Evolutionary conservation across 2,113 vertebrate genomes (phyloP), one percentile per base, ranked within the genome.

Genomic region (Limnothrissa miodon): DNA sequence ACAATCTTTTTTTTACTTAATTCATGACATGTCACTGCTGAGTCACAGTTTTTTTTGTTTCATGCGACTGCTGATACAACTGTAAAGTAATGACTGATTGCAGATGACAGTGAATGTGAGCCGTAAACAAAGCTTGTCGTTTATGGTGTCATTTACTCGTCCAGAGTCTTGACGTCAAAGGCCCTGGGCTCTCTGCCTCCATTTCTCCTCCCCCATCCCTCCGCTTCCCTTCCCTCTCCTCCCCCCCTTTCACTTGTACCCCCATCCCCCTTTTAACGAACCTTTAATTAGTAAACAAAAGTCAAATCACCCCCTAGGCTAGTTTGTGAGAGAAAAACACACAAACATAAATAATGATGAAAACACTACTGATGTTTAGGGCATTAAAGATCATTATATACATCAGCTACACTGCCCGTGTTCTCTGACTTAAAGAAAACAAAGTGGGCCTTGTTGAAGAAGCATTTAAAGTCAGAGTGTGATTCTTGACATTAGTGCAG

Each of bases 251-350:
- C 23, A 13, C 23, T 1, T 21, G 9, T 17, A 9, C 29, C 62
- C 13, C 13, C 9, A n/a, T n/a, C 62, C 11, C 25, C 13, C 29
- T 70, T 70, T 70, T 15, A 36, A 29, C 33, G 6, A 0, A 29
- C 33, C 45, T 44, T 79, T 78, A 84, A 78, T 82, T 53, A 5
- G 81, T 39, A 82, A 87, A 82, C 59, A 82, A 84, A 83, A 82
- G 83, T 45, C 17, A 79, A 80, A 29, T 11, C 10, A 15, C 59
- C 48, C 80, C 53, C 21, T 36, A 44, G 39, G 80, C 51, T 51
- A 78, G 39, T 11, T 45, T 78, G 46, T 36, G 56, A 62, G 23
- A 62, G 13, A 70, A 70, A 70, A 1, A 11, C 29, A 36, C 23
- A 29, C 5, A 66, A n/a, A 29, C 62, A 36, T 42, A 42, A 2